Percentiles rank a stretch among this genome's conserved stretches.
Evolutionary conservation across 2,113 vertebrate genomes (phyloP).

Genomic region (Talpa occidentalis): DNA sequence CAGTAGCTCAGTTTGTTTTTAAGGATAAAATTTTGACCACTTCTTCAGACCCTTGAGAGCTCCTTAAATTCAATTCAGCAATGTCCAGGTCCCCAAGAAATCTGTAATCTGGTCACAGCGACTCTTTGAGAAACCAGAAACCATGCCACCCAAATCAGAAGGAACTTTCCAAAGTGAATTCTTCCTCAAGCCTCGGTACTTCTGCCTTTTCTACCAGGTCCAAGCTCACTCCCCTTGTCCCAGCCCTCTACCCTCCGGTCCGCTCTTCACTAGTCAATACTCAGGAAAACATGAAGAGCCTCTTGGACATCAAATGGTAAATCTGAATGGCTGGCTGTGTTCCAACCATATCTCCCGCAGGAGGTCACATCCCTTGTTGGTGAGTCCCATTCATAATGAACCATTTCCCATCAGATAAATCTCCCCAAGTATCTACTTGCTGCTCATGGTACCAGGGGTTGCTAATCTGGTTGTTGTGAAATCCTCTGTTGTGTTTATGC

Average conservation of each 20-base stretch:
- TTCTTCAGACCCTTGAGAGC: slow-evolving; percentile 14
- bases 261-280: background rate
- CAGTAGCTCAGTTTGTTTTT: background rate
- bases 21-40: background rate
- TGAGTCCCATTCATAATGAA: slow-evolving; percentile 12
- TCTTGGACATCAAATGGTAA: background rate
- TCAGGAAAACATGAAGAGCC: background rate
- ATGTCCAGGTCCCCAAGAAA: background rate
- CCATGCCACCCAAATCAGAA: background rate
- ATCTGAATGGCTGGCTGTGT: background rate
- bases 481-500: slow-evolving; percentile 57
- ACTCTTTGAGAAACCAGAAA: background rate
- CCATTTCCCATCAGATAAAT: slow-evolving; percentile 63
- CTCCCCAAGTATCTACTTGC: slow-evolving; percentile 69
- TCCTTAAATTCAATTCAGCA: background rate
- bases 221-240: background rate
- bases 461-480: slow-evolving; percentile 62
- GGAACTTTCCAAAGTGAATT: background rate
- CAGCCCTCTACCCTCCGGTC: background rate
- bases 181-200: background rate
- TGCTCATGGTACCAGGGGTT: background rate
- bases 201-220: background rate
- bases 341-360: background rate
- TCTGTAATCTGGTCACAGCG: background rate
- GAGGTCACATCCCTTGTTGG: slow-evolving; percentile 15